Base-by-base conservation (phyloP, 2,888 invertebrate genomes). In the Teleiodes luculella region DNA sequence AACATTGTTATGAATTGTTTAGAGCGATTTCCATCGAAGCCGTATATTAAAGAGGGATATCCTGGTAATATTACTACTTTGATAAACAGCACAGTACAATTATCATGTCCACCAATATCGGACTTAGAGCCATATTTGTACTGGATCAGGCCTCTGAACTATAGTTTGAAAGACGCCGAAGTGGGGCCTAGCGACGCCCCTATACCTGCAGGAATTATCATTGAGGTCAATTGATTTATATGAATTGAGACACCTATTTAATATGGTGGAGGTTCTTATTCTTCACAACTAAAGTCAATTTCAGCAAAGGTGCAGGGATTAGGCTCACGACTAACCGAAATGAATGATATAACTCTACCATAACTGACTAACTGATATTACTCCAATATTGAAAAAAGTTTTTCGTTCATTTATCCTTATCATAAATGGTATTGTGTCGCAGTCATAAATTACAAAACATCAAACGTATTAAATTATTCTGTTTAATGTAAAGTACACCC, bases 21-120 rank as follows among this genome's bases (percentile, higher is more conserved):
- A 95, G 97, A 96, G 78, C 94, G 97, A 60, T 93, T 93, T 71
- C 95, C 96, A 59, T 94, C 96, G 69, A 93, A 93, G 76, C 97
- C 97, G 36, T 94, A 96, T 76, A 95, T 97, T 76, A 93, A 92
- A 80, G 94, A 94, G 74, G 94, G 93, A 58, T 94, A 92, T 80
- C 96, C 96, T 30, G 92, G 93, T 73, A 98, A 98, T 83, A 86
- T 92, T 72, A 97, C 97, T 1, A 94, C 92, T 16, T 66, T 93
- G 59, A 89, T 94, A 50, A 95, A 96, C 71, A 92, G 92, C 49
- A 94, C 92, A 16, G 95, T 92, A 31, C 87, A 76, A 30, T 92
- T 98, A 67, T 92, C 93, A 63, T 98, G 98, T 83, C 92, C 93
- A n/a, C 92, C 95, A 45, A 90, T 95, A 53, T 95, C 96, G 35